phyloP scores from a whole-genome alignment of 2,797 vertebrate genomes.

The Polyboroides typus region DNA sequence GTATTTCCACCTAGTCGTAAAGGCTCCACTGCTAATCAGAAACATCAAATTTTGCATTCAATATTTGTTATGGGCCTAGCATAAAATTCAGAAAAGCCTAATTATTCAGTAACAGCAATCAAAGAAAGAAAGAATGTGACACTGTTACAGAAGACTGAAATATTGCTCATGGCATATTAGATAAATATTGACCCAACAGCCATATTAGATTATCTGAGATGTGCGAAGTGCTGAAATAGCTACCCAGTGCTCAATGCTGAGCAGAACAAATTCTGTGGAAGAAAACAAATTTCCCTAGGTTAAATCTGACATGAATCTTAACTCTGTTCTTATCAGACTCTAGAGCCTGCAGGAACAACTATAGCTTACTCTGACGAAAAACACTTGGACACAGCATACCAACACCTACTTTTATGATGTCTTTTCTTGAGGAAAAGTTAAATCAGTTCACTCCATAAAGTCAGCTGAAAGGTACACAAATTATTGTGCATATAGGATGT shows the following conservation, averaged over 20 bases:
- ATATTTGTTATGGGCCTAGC: not conserved
- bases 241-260: not conserved
- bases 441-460: not conserved
- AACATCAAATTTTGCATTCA: not conserved
- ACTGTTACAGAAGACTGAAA: not conserved
- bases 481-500: not conserved
- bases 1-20: not conserved
- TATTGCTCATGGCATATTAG: not conserved
- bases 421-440: conserved; percentile 40
- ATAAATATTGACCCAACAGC: not conserved
- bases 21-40: not conserved
- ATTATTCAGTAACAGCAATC: not conserved
- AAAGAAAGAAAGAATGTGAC: not conserved
- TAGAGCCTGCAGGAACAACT: not conserved
- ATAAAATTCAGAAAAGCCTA: not conserved
- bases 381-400: not conserved
- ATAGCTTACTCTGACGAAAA: not conserved
- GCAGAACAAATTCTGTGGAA: not conserved
- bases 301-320: not conserved
- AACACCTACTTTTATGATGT: conserved; percentile 42
- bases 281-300: not conserved
- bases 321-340: not conserved
- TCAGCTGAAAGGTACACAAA: conserved; percentile 10
- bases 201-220: not conserved
- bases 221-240: not conserved